Conservation (phyloP, 2,113 vertebrate genomes). For the Casuarius casuarius region DNA sequence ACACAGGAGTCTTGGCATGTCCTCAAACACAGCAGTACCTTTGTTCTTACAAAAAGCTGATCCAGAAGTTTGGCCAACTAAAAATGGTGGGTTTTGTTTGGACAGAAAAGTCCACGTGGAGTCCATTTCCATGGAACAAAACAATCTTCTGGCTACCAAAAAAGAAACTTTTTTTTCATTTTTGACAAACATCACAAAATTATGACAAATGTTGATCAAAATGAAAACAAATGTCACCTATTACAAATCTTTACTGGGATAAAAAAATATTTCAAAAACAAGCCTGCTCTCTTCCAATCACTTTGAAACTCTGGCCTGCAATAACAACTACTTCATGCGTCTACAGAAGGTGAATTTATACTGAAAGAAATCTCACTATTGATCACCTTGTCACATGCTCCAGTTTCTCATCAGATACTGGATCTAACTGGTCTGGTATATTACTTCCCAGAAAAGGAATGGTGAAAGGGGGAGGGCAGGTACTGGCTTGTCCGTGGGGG, state of each 20-base stretch:
- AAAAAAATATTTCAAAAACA: not conserved
- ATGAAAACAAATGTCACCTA: not conserved
- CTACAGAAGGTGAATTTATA: not conserved
- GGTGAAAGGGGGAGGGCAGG: not conserved
- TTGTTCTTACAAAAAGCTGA: not conserved
- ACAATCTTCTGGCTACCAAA: not conserved
- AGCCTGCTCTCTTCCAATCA: not conserved
- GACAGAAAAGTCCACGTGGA: not conserved
- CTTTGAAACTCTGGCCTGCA: not conserved
- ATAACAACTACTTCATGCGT: not conserved
- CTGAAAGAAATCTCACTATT: not conserved
- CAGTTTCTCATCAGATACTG: not conserved
- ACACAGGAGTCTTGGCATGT: not conserved
- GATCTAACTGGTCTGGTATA: not conserved
- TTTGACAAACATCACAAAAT: not conserved
- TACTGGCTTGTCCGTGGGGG: not conserved
- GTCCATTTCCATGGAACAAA: not conserved
- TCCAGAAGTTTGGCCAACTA: not conserved
- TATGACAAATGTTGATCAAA: not conserved
- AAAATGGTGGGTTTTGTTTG: not conserved
- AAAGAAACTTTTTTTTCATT: not conserved
- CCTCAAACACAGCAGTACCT: not conserved
- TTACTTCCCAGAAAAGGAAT: conserved; percentile 19
- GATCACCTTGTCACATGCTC: not conserved
- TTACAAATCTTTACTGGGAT: not conserved